Percentiles rank a stretch among this genome's conserved stretches.
Conservation (phyloP, 2,797 vertebrate genomes). For the Labeo calbasu region DNA sequence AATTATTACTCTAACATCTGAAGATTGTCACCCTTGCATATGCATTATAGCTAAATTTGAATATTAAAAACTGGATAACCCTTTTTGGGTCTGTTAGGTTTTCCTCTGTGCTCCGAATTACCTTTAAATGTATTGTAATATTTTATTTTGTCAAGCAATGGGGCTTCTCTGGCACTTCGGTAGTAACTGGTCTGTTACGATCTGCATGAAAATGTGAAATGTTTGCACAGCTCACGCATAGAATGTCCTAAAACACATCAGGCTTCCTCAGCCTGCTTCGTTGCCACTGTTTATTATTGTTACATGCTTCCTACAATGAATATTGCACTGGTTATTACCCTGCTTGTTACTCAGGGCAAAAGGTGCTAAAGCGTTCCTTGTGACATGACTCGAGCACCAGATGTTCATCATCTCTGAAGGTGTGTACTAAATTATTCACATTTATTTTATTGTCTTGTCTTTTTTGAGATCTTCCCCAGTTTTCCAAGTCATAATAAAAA, state of each 20-base stretch:
- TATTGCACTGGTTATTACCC: constrained; percentile 32
- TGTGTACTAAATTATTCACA: not conserved
- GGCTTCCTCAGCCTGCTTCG: not conserved
- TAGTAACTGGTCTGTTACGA: constrained; percentile 4
- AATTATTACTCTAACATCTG: constrained; percentile 10
- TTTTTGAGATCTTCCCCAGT: not conserved
- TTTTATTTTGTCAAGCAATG: constrained; percentile 16
- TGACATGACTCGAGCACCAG: constrained; percentile 20
- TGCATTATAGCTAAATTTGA: constrained; percentile 6
- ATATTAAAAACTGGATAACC: not conserved
- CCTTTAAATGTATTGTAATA: constrained; percentile 6
- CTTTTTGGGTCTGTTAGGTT: not conserved
- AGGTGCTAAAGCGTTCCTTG: constrained; percentile 42
- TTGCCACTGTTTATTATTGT: constrained; percentile 31
- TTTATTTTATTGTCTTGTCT: not conserved
- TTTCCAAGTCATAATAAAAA: not conserved
- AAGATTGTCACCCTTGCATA: constrained; percentile 13
- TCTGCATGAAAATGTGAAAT: not conserved
- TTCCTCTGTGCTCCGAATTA: not conserved
- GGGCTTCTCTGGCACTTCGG: not conserved
- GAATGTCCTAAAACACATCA: constrained; percentile 9
- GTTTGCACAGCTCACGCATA: not conserved
- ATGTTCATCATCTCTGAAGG: constrained; percentile 16
- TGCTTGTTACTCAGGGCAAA: constrained; percentile 58
- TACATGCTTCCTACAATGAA: constrained; percentile 13